Evolutionary conservation across 2,888 invertebrate genomes (phyloP), one percentile per base, ranked within the genome.

Genomic region (Lasius platythorax): DNA sequence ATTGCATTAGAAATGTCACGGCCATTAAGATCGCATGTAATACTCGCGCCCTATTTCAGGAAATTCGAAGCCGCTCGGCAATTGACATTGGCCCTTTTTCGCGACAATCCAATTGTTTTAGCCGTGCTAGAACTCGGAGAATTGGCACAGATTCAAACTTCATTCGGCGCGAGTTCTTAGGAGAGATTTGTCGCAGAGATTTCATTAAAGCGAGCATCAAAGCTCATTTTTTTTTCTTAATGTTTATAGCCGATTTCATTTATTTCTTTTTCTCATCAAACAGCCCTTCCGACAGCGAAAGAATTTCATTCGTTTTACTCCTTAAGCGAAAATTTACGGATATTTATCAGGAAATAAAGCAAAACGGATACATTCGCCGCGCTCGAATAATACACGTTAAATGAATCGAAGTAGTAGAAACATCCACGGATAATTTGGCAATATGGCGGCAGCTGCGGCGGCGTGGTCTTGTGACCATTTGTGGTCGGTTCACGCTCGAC

Each of bases 31-130:
- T 37, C 6, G 23, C 63, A 56, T 43, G 82, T 8, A 53, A 53
- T 1, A 53, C n/a, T 53, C 64, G 53, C 43, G 18, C 33, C 28
- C 33, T 30, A 33, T n/a, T 30, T n/a, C 53, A 28, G 18, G 9
- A 67, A 74, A 63, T 23, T 6, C 72, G 66, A 61, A 70, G 56
- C 53, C 58, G 81, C 78, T 43, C 85, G 50, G 50, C 50, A 53
- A 89, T 87, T 90, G 89, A 90, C 90, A 89, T 88, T 90, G 92
- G 91, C 91, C 90, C 87, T 90, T 89, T 90, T 89, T 88, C 91
- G 85, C 78, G 83, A 78, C 82, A 72, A 85, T 67, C 67, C 87
- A 82, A 91, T 91, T 85, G 85, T 83, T 90, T 91, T 86, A 87
- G 85, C 76, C 74, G 72, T 61, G 58, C 43, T 23, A 70, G 81